These are phyloP conservation scores for Holocentrus rufus DNA, from an alignment of 2,797 vertebrate genomes.

Conservation along the genomic window DNA sequence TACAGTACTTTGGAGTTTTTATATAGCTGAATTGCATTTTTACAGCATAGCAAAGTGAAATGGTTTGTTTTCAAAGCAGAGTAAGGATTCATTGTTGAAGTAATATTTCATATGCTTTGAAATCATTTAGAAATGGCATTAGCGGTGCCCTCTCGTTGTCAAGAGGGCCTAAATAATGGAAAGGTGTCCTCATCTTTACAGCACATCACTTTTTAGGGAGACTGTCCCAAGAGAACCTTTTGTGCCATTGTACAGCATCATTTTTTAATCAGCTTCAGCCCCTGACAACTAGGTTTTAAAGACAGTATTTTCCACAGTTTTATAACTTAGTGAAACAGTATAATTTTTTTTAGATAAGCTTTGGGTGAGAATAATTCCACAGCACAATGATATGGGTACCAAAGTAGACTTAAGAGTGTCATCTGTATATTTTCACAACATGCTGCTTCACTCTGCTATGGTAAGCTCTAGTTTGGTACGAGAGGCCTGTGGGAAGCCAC, in stretches of 20 bases:
- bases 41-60: conserved; percentile 68
- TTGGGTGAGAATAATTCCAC: conserved; percentile 46
- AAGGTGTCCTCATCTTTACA: conserved; percentile 24
- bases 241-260: conserved; percentile 27
- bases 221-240: conserved; percentile 15
- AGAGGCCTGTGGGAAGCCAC: conserved; percentile 32
- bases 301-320: conserved; percentile 65
- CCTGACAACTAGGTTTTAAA: conserved; percentile 34
- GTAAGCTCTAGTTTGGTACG: conserved; percentile 54
- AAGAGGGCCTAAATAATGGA: conserved; percentile 32
- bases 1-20: conserved; percentile 74
- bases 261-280: conserved; percentile 7
- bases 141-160: neutral
- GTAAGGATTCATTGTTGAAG: conserved; percentile 40
- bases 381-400: conserved; percentile 50
- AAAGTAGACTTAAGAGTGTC: conserved; percentile 39
- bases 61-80: conserved; percentile 14
- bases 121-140: conserved; percentile 37
- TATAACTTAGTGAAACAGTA: conserved; percentile 50
- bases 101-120: conserved; percentile 52
- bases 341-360: conserved; percentile 44
- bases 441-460: conserved; percentile 13
- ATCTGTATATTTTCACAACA: conserved; percentile 22
- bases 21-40: conserved; percentile 68
- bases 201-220: conserved; percentile 8